Percentiles rank a stretch among this genome's conserved stretches.
Evolutionary conservation across 2,797 vertebrate species (phyloP).

Genomic region (Etheostoma nigrum): DNA sequence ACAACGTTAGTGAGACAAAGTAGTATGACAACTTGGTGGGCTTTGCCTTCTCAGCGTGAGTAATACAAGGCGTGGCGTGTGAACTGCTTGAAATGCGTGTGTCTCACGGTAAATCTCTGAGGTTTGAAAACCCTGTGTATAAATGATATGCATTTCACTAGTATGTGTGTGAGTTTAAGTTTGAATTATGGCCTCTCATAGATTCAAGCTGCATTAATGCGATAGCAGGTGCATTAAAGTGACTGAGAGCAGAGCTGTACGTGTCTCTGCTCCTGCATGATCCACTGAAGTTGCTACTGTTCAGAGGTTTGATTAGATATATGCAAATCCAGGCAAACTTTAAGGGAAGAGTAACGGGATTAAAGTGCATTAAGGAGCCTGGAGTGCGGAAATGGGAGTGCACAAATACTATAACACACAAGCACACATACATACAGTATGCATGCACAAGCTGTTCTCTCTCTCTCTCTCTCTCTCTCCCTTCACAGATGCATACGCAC

Average conservation of each 20-base stretch:
- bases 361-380: constrained; percentile 65
- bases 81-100: too few species aligned
- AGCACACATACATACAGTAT: constrained; percentile 3
- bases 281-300: constrained; percentile 63
- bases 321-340: constrained; percentile 78
- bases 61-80: too few species aligned
- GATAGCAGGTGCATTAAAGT: constrained; percentile 63
- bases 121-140: too few species aligned
- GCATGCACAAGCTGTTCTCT: constrained; percentile 3
- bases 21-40: too few species aligned
- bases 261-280: constrained; percentile 40
- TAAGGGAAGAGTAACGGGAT: constrained; percentile 68
- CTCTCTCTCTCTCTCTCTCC: constrained; percentile 10
- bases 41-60: too few species aligned
- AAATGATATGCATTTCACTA: neutral
- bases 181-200: constrained; percentile 32
- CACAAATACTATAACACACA: constrained; percentile 9
- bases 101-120: too few species aligned
- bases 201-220: constrained; percentile 46
- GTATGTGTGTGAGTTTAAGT: constrained; percentile 5
- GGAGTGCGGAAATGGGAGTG: constrained; percentile 36
- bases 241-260: constrained; percentile 36
- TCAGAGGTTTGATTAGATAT: constrained; percentile 80
- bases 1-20: too few species aligned
- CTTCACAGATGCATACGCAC: constrained; percentile 7